Percentiles rank a stretch among this genome's conserved stretches.
phyloP scores from a whole-genome alignment of 2,888 invertebrate species.

The Drosophila quinaria region DNA sequence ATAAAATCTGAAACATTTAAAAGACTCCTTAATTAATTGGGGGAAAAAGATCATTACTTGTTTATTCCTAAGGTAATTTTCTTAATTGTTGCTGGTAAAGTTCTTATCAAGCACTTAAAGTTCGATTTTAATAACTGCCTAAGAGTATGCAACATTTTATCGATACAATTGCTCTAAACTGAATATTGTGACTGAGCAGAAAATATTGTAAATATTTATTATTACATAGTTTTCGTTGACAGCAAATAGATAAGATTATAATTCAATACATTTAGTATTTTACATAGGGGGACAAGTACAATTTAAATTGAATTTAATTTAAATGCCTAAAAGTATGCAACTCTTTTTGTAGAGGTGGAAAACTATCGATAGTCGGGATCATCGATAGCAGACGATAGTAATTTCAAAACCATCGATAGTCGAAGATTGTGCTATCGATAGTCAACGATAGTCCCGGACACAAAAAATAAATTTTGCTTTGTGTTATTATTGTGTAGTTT shows the following conservation, averaged over 20 bases:
- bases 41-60: conserved; percentile 2
- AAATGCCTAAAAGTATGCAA: conserved; percentile 64
- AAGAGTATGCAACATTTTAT: conserved; percentile 56
- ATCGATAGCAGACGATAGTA: no score
- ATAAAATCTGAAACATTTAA: neutral
- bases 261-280: no score
- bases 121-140: conserved; percentile 16
- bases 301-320: conserved; percentile 10
- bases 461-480: no score
- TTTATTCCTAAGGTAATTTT: neutral
- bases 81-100: neutral
- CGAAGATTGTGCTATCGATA: no score
- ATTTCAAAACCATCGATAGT: no score
- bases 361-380: no score
- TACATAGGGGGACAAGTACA: no score
- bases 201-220: neutral
- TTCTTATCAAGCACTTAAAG: neutral
- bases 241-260: no score
- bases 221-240: neutral
- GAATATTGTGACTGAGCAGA: neutral
- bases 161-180: neutral
- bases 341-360: no score
- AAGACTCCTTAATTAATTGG: conserved; percentile 3
- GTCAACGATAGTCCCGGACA: no score
- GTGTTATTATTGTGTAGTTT: no score